Evolutionary conservation across 1,140 invertebrate genomes (phyloP), one percentile per base, ranked within the genome.

Genomic region (Vollenhovia emeryi): DNA sequence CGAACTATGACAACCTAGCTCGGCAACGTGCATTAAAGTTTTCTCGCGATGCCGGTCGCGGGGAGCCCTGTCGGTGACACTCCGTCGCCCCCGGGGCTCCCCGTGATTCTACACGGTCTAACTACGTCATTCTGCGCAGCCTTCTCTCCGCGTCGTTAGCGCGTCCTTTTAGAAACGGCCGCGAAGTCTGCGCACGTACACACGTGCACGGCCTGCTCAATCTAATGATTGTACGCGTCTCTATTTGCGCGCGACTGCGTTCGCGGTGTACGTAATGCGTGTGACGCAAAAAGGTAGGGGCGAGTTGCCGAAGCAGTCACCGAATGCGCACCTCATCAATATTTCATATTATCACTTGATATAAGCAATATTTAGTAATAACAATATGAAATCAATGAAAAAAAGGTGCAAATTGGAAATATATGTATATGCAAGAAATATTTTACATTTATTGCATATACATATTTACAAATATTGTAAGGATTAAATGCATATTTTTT

Each of bases 21-120:
- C 50, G 78, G 40, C 78, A 7, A 45, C n/a, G 78, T 73, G 52
- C 78, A 82, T 82, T 73, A 73, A 82, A 82, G 52, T 71, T 82
- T 82, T 73, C 78, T 45, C 66, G 50, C 33, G 24, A 36, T 13
- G 3, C 48, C 43, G 57, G 33, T 24, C 68, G 36, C 50, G 50
- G 78, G 59, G 78, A 13, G 45, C 30, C 13, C 78, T 82, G 78
- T 57, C 50, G 50, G 24, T 45, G 50, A 82, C 78, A 82, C 78
- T 71, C 64, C 50, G 33, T 52, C 50, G 33, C 40, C 21, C 33
- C 48, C 40, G 5, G 27, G 40, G 43, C 43, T 50, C 27, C 43
- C n/a, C 27, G 30, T 15, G 43, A 66, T 78, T 66, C 75, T 40
- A 36, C 59, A 36, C 24, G 24, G n/a, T 82, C 50, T 57, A 69